Percentiles rank a stretch among this genome's conserved stretches.
phyloP scores from a whole-genome alignment of 2,113 vertebrate species.

The Mormoops blainvillei region DNA sequence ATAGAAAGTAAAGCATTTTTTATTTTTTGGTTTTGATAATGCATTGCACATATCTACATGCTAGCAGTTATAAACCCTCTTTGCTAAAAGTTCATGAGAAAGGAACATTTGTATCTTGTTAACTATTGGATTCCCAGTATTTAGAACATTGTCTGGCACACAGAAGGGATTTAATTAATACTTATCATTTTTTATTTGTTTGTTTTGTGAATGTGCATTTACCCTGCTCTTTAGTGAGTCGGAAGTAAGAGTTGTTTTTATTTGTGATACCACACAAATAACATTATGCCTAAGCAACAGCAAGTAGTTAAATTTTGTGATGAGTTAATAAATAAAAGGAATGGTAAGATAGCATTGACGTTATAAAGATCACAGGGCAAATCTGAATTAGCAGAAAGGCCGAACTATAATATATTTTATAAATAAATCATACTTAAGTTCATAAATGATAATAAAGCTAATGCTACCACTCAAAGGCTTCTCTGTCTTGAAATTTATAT shows the following conservation, averaged over 20 bases:
- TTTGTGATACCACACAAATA: neutral
- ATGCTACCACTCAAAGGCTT: neutral
- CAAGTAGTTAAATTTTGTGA: neutral
- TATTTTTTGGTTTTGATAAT: neutral
- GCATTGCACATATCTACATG: neutral
- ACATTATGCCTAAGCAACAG: neutral
- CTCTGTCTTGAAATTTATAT: neutral
- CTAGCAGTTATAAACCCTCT: neutral
- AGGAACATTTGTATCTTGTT: neutral
- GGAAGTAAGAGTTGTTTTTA: neutral
- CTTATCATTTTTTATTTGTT: neutral
- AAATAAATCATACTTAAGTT: neutral
- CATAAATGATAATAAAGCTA: neutral
- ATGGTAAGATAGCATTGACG: neutral
- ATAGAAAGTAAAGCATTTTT: neutral
- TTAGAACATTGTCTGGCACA: neutral
- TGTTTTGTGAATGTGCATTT: neutral
- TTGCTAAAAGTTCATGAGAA: neutral
- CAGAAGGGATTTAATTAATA: neutral
- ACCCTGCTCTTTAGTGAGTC: neutral
- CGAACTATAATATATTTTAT: neutral
- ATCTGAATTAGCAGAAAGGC: neutral
- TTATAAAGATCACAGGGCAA: neutral
- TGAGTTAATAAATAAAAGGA: neutral
- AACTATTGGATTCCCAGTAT: neutral